Base-by-base conservation (phyloP, 2,888 invertebrate species). In the Criorhina ranunculi region DNA sequence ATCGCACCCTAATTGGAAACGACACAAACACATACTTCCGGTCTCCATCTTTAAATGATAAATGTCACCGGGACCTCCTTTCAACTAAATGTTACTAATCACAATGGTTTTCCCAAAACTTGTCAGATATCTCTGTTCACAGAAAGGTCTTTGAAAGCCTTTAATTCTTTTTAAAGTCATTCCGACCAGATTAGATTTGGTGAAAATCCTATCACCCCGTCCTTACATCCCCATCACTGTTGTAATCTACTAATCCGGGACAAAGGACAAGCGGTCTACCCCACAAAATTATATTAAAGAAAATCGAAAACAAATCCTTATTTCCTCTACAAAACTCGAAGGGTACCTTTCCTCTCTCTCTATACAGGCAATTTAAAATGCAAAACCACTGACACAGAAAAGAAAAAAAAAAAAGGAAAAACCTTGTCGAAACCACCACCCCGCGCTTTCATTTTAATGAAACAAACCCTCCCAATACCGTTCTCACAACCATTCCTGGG, bases 281-380 rank as follows among this genome's bases (percentile, higher is more conserved):
- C 59, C 53, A 24, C 24, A 72, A 44, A 31, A 29, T 70, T 17
- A 49, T 33, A 59, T 70, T 33, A 59, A 46, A 51, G 15, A 51
- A 70, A 17, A 19, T 57, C 29, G 15, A 57, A 46, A 70, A 46
- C 33, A 24, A 46, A 57, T 70, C 24, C 57, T 19, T 11, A 3
- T 29, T 24, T 40, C 24, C 24, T n/a, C 7, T 8, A 19, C 24
- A 8, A 17, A 60, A 4, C 24, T 19, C 5, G 59, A 77, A 44
- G 53, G 37, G 62, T 62, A 53, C 62, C 57, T 40, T 24, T 4
- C 24, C 24, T 40, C 7, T 17, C 19, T 40, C 24, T 40, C 7
- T 17, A 33, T 40, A 24, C 19, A 57, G 46, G 37, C 62, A 78
- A 72, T 77, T 70, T 70, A 72, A 78, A 57, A 64, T 72, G 44